Percentiles rank a stretch among this genome's conserved stretches.
These are phyloP conservation scores for Scaptomyza tumidula DNA, from an alignment of 2,888 invertebrate species.

Conservation along the genomic window DNA sequence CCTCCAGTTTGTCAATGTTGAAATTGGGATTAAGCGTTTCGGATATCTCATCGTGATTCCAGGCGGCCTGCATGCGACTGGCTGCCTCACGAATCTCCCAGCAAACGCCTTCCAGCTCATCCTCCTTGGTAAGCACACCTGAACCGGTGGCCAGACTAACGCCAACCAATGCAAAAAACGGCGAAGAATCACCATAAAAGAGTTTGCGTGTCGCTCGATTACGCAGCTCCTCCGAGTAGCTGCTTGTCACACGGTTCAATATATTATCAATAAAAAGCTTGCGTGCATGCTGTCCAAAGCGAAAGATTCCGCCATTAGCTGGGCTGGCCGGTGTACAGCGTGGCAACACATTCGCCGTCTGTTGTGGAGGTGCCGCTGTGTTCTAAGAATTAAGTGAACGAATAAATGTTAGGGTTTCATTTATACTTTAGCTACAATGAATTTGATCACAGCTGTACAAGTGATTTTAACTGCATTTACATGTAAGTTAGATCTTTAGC, in stretches of 20 bases:
- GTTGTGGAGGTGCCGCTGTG: slow-evolving; percentile 45
- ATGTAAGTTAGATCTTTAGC: neutral
- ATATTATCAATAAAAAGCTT: slow-evolving; percentile 89
- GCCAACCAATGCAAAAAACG: slow-evolving; percentile 90
- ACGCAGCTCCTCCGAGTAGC: slow-evolving; percentile 87
- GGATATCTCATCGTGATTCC: slow-evolving; percentile 81
- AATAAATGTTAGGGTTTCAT: neutral
- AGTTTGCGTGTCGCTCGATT: slow-evolving; percentile 87
- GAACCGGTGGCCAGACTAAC: slow-evolving; percentile 90
- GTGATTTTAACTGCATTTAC: neutral
- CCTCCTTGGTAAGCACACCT: slow-evolving; percentile 90
- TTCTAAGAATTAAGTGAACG: slow-evolving; percentile 20
- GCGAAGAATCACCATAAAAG: slow-evolving; percentile 89
- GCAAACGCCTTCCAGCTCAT: slow-evolving; percentile 91
- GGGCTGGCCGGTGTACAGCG: slow-evolving; percentile 7
- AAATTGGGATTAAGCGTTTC: slow-evolving; percentile 84
- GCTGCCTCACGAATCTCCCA: slow-evolving; percentile 89
- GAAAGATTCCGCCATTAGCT: slow-evolving; percentile 83
- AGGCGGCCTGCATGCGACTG: slow-evolving; percentile 80
- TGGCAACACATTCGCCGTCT: slow-evolving; percentile 47
- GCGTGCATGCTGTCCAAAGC: slow-evolving; percentile 87
- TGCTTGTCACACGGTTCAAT: slow-evolving; percentile 88
- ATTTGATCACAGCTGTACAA: neutral
- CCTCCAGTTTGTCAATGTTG: slow-evolving; percentile 87
- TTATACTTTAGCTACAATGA: neutral